phyloP scores from a whole-genome alignment of 2,113 vertebrate genomes.

The Microcebus lehilahytsara region DNA sequence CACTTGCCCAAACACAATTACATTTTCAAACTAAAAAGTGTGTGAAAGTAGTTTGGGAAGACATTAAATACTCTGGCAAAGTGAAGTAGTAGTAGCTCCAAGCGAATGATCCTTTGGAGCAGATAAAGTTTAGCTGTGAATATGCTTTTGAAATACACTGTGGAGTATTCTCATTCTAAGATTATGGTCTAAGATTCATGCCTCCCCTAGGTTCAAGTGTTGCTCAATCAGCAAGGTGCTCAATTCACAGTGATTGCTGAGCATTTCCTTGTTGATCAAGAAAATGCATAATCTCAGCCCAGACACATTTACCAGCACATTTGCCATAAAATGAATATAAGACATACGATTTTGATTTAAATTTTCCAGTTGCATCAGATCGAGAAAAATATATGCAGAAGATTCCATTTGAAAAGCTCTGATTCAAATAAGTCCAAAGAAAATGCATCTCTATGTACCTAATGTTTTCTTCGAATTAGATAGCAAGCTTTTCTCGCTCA shows the following conservation, averaged over 20 bases:
- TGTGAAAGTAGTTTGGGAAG: slow-evolving; percentile 33
- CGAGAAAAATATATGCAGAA: slow-evolving; percentile 63
- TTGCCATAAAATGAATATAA: slow-evolving; percentile 67
- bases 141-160: neutral
- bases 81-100: slow-evolving; percentile 35
- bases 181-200: neutral
- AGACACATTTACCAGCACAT: slow-evolving; percentile 46
- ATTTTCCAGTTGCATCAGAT: slow-evolving; percentile 67
- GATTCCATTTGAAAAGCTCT: slow-evolving; percentile 62
- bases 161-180: slow-evolving; percentile 24
- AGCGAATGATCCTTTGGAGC: slow-evolving; percentile 30
- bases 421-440: slow-evolving; percentile 62
- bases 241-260: slow-evolving; percentile 70
- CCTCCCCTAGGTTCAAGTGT: slow-evolving; percentile 65
- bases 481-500: slow-evolving; percentile 33
- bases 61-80: slow-evolving; percentile 49
- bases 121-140: slow-evolving; percentile 42
- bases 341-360: slow-evolving; percentile 67
- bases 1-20: slow-evolving; percentile 30
- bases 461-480: slow-evolving; percentile 43
- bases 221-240: slow-evolving; percentile 75
- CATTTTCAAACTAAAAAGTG: slow-evolving; percentile 40
- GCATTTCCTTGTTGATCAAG: slow-evolving; percentile 65
- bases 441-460: slow-evolving; percentile 36
- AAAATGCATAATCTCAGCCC: slow-evolving; percentile 66